Evolutionary conservation across 2,888 invertebrate species (phyloP).

Genomic region (Agapetus fuscipes): DNA sequence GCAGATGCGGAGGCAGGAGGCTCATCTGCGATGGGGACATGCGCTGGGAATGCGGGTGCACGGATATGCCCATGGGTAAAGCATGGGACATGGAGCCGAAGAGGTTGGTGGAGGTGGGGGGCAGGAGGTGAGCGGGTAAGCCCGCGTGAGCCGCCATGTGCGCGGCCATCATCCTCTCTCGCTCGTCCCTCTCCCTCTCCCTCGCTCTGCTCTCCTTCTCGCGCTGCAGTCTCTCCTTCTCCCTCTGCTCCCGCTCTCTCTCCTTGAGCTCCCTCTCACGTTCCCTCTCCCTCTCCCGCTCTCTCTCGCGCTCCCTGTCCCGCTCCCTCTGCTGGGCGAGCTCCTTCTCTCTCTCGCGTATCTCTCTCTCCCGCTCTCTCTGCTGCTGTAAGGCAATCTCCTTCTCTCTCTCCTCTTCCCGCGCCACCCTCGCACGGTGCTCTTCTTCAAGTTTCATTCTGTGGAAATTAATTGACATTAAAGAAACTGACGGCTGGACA

Average conservation of each 20-base stretch:
- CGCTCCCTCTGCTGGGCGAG: conserved; percentile 44
- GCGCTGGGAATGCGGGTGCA: conserved; percentile 13
- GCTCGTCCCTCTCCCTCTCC: conserved; percentile 34
- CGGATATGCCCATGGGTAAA: conserved; percentile 23
- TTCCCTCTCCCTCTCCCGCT: conserved; percentile 28
- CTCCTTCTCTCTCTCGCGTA: conserved; percentile 46
- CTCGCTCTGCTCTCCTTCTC: conserved; percentile 36
- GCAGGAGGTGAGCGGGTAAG: conserved; percentile 33
- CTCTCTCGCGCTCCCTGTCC: conserved; percentile 40
- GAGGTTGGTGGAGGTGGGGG: conserved; percentile 18
- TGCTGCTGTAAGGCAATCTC: conserved; percentile 43
- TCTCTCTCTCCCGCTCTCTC: conserved; percentile 45
- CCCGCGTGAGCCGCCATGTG: conserved; percentile 28
- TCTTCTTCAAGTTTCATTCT: conserved; percentile 63
- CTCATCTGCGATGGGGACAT: conserved; percentile 27
- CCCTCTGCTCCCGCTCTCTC: conserved; percentile 36
- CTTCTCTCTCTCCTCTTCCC: conserved; percentile 47
- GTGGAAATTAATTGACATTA: too few species aligned
- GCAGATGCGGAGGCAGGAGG: conserved; percentile 27
- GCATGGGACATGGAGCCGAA: conserved; percentile 19
- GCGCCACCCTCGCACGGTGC: conserved; percentile 49
- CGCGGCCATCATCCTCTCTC: conserved; percentile 22
- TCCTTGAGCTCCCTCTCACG: conserved; percentile 33
- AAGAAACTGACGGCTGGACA: too few species aligned
- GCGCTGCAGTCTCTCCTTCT: conserved; percentile 34